Base-by-base conservation (phyloP, 1,140 invertebrate species). In the Euglossa dilemma region DNA sequence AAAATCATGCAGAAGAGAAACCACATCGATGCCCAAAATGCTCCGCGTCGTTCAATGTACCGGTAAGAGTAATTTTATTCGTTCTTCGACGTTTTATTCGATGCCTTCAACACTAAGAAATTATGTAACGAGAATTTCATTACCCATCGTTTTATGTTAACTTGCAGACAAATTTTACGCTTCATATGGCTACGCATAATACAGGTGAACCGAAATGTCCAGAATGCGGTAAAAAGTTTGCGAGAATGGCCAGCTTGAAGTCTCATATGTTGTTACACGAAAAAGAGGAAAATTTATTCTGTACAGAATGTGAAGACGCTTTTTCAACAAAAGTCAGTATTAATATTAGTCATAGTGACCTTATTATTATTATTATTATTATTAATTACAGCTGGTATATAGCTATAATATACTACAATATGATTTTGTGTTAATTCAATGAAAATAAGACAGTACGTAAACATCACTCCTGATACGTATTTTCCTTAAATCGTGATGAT, bases 211-310 rank as follows among this genome's bases (percentile, higher is more conserved):
- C 94, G 57, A 95, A 95, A 86, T 97, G 96, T 93, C 96, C 96
- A 0, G 95, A 96, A 87, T 97, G 97, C 91, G 92, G 94, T 57
- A 93, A 94, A 91, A 95, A 95, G 85, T 97, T 97, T 91, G 95
- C 95, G 3, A 93, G 97, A 72, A 92, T 96, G 63, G 96, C 97
- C 23, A 96, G 96, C 92, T 94, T 97, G 7, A 97, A 97, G 85
- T 95, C 96, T n/a, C 97, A 97, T 90, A 94, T 97, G 80, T 91
- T 96, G 89, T 80, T 96, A 11, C 97, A 97, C 86, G 95, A 96
- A 89, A 95, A 95, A 84, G 96, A 97, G 86, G 96, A 97, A 90
- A 96, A 94, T 87, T 92, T 96, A 20, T 95, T 96, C 85, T 97
- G 97, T 90, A 93, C 94, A 16, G 96, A 97, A 89, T 97, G 97